Conservation (phyloP, 2,113 vertebrate genomes). For the Circaetus cinerascens region DNA sequence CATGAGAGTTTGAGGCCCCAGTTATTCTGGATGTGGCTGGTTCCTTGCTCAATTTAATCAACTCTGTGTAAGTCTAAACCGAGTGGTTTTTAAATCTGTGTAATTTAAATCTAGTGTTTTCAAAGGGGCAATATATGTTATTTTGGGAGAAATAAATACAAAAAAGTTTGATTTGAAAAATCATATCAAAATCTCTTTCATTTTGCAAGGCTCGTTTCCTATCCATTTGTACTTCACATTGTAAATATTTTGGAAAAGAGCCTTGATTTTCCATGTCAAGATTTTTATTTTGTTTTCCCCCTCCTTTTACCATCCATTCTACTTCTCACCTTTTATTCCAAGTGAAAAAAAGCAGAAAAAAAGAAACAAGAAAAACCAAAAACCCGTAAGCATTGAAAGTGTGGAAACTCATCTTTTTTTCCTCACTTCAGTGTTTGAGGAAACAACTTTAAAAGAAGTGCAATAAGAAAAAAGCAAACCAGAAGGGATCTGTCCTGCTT, state of each 20-base stretch:
- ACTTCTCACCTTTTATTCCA: neutral
- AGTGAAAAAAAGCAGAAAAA: neutral
- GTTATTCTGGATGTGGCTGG: neutral
- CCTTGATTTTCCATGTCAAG: neutral
- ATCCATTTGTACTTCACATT: neutral
- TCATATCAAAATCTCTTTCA: neutral
- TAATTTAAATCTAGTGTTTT: neutral
- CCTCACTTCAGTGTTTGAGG: neutral
- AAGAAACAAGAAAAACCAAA: neutral
- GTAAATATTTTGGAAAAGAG: neutral
- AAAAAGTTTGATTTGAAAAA: neutral
- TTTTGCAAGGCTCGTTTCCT: neutral
- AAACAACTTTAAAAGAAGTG: neutral
- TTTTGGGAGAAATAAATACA: neutral
- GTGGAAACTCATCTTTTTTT: neutral
- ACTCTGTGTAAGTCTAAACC: neutral
- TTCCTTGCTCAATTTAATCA: neutral
- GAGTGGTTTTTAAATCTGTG: neutral
- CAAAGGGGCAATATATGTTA: neutral
- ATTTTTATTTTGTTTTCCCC: neutral
- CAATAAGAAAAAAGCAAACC: neutral
- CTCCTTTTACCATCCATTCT: neutral
- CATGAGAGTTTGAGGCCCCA: neutral
- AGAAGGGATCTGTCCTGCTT: neutral
- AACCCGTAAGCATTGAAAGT: accelerated